Conservation (phyloP, 2,888 invertebrate genomes). For the Nasonia oneida region DNA sequence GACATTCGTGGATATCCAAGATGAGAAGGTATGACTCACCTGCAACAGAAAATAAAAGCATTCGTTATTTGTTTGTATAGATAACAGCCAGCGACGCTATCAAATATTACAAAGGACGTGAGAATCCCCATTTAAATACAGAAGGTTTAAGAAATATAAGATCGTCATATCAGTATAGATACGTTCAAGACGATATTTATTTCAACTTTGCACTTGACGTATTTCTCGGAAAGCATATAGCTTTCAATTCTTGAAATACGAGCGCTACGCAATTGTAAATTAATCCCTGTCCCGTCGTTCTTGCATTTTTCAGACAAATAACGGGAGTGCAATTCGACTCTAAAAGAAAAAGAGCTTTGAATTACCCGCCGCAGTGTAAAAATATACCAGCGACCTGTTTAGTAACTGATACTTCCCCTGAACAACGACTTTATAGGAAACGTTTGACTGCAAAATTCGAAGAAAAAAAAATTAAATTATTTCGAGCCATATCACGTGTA, state of each 20-base stretch:
- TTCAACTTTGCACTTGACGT: not conserved
- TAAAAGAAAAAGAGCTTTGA: not conserved
- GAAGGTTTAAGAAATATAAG: not conserved
- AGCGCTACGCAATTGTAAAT: not conserved
- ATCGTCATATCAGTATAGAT: not conserved
- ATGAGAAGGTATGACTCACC: not conserved
- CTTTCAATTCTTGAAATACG: slow-evolving; percentile 35
- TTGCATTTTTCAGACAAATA: not conserved
- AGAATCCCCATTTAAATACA: not conserved
- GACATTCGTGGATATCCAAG: not conserved
- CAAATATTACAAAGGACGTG: too few relatives aligned
- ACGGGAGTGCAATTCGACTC: slow-evolving; percentile 13
- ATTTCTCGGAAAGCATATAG: slow-evolving; percentile 9
- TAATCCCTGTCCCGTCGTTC: slow-evolving; percentile 8
- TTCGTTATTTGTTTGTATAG: not conserved
- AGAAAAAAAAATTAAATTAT: not conserved
- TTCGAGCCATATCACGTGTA: not conserved
- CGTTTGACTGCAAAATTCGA: too few relatives aligned
- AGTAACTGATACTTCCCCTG: not conserved
- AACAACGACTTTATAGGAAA: too few relatives aligned
- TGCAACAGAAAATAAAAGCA: slow-evolving; percentile 29
- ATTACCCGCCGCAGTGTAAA: not conserved
- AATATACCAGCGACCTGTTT: not conserved
- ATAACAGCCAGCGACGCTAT: too few relatives aligned
- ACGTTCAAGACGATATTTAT: not conserved